These are phyloP conservation scores for Lysandra coridon DNA, from an alignment of 2,888 invertebrate species.

Conservation along the genomic window DNA sequence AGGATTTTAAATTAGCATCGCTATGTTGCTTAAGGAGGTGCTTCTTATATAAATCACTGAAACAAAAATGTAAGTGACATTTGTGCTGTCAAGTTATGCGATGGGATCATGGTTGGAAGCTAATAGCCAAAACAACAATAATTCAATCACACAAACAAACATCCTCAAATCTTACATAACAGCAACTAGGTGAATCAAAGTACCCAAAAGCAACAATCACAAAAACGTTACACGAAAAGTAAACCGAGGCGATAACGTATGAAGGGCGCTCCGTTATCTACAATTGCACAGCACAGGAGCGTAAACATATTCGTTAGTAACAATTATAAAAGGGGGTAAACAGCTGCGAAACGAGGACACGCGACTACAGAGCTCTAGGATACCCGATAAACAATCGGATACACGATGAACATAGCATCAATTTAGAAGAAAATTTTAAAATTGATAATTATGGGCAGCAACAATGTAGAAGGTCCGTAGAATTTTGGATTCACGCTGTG, in stretches of 20 bases:
- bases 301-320: constrained; percentile 61
- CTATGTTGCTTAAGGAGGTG: too few relatives aligned
- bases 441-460: background rate
- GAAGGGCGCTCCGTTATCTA: constrained; percentile 58
- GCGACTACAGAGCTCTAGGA: constrained; percentile 30
- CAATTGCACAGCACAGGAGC: constrained; percentile 52
- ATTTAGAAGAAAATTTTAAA: background rate
- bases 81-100: too few relatives aligned
- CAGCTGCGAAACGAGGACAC: constrained; percentile 36
- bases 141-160: too few relatives aligned
- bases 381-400: constrained; percentile 35
- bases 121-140: too few relatives aligned
- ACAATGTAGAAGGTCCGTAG: too few relatives aligned
- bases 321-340: constrained; percentile 49
- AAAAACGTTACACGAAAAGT: constrained; percentile 42
- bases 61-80: too few relatives aligned
- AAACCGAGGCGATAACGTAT: constrained; percentile 50
- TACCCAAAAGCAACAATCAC: constrained; percentile 5
- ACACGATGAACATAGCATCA: background rate
- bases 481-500: background rate
- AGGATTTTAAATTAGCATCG: too few relatives aligned
- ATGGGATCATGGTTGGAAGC: too few relatives aligned
- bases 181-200: background rate
- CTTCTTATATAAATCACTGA: too few relatives aligned
- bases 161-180: too few relatives aligned